Evolutionary conservation across 1,140 invertebrate genomes (phyloP), one percentile per base, ranked within the genome.

Genomic region (Sitophilus oryzae): DNA sequence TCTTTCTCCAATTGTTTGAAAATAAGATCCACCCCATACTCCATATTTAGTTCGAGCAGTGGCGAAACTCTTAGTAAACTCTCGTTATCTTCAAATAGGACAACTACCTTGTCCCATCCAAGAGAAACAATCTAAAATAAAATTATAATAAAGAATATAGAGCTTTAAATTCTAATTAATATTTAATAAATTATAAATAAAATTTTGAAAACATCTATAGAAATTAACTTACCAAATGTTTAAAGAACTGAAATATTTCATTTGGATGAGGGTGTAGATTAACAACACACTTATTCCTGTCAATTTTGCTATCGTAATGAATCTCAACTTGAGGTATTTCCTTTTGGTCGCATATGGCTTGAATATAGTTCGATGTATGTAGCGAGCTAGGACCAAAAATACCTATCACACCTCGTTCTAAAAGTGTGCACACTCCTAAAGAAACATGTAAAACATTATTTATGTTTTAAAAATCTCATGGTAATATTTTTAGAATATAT

Each of bases 321-420:
- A 81, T 82, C 62, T 88, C 80, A 45, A 96, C 77, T 64, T 93
- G 90, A 0, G 93, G 92, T 37, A 96, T 81, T 74, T 94, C 90
- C 65, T 92, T 81, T 18, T 80, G 79, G 70, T 95, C 91, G 62
- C 90, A 92, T 25, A 95, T 84, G 8, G 87, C 89, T 71, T 93
- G 86, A 11, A 95, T 83, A 67, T 91, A 85, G 23, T 77, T 73
- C 0, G 88, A 77, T 0, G 83, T 78, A 16, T 74, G 60, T 55
- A 73, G 75, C 14, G 81, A 79, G 35, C 82, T 81, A 2, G 92
- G 91, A 11, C 92, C 93, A 70, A 96, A 88, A 41, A 96, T 77
- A 2, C 80, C 89, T 8, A 83, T 83, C 5, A 91, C 74, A 45
- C 86, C 88, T 38, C 74, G 71, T 58, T 66, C 46, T 0, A 78